Conservation (phyloP, 92 coral and sea anemone species). For the Parazoanthus swiftii region DNA sequence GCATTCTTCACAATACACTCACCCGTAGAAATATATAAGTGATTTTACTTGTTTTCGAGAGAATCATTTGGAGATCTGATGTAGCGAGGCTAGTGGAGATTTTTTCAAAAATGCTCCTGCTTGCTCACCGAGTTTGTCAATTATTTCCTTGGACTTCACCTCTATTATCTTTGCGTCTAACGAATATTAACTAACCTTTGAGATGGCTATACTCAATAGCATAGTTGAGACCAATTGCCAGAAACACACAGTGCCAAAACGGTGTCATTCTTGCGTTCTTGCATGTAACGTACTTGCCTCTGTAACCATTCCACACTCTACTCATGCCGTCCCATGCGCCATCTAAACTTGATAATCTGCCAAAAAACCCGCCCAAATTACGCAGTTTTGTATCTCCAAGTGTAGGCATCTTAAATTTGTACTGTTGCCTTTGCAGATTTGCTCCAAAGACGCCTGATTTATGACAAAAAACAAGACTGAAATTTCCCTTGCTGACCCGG, state of each 20-base stretch:
- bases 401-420: constrained; percentile 58
- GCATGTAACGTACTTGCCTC: constrained; percentile 83
- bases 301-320: constrained; percentile 82
- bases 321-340: constrained; percentile 81
- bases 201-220: constrained; percentile 80
- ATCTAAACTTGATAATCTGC: constrained; percentile 55
- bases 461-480: neutral
- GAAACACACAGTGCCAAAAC: constrained; percentile 73
- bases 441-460: constrained; percentile 27
- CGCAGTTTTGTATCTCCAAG: constrained; percentile 85
- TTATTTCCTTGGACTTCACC: neutral
- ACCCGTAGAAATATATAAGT: too few species aligned
- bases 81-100: too few species aligned
- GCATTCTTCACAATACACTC: too few species aligned
- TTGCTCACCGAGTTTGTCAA: neutral
- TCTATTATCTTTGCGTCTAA: neutral
- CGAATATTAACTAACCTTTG: constrained; percentile 58
- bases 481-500: constrained; percentile 23
- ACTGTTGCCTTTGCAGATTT: neutral
- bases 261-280: constrained; percentile 88
- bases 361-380: constrained; percentile 67
- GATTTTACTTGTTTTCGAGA: too few species aligned
- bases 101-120: neutral
- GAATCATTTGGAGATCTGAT: too few species aligned
- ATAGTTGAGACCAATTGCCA: constrained; percentile 77